Conservation (phyloP, 2,113 vertebrate genomes). For the Chloropsis hardwickii region DNA sequence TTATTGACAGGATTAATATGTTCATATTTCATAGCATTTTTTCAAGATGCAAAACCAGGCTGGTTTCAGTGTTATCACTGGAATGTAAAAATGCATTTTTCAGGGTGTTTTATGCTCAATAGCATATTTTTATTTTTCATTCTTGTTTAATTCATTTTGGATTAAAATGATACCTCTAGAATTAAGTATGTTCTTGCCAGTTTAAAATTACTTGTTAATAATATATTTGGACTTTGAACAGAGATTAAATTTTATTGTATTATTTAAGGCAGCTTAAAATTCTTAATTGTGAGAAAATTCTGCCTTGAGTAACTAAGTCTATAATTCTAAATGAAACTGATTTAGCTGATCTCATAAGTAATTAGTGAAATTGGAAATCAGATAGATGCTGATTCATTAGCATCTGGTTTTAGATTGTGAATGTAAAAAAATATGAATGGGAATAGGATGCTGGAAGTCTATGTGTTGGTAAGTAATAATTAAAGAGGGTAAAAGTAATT, state of each 20-base stretch:
- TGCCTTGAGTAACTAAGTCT: neutral
- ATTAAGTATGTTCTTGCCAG: neutral
- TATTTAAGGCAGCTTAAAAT: neutral
- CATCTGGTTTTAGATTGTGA: neutral
- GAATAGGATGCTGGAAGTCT: neutral
- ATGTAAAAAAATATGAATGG: neutral
- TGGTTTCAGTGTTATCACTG: neutral
- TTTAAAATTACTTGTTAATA: constrained; percentile 8
- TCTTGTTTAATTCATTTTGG: neutral
- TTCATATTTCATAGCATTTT: neutral
- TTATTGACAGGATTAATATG: neutral
- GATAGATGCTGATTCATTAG: neutral
- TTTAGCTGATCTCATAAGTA: neutral
- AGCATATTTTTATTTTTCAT: neutral
- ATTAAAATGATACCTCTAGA: neutral
- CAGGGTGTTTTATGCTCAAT: neutral
- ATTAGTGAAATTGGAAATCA: neutral
- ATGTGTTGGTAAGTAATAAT: neutral
- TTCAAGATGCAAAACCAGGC: neutral
- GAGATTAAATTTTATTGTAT: neutral
- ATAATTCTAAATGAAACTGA: constrained; percentile 5
- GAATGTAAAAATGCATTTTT: neutral
- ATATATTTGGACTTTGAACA: neutral
- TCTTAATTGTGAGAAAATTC: constrained; percentile 19
- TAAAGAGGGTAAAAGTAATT: neutral